Evolutionary conservation across 2,113 vertebrate species (phyloP).

Genomic region (Sebastes schlegelii): DNA sequence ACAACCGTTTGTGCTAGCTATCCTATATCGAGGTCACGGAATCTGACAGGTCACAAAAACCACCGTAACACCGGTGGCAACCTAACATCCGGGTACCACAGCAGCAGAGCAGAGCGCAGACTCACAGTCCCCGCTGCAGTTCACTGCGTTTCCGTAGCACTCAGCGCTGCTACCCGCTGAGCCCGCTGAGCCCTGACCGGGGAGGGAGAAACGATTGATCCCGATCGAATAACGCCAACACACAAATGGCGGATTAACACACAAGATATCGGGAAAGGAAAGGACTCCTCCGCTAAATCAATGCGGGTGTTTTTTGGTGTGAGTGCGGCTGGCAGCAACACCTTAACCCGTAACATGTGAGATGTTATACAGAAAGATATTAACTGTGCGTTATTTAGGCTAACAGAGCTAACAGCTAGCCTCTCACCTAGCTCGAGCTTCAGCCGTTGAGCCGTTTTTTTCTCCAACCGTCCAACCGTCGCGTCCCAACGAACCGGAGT

Average conservation of each 20-base stretch:
- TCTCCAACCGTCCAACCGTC: conserved; percentile 21
- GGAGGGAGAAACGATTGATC: conserved; percentile 62
- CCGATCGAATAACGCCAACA: conserved; percentile 56
- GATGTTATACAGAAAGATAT: conserved; percentile 65
- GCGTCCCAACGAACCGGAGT: conserved; percentile 59
- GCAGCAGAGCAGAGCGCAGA: conserved; percentile 75
- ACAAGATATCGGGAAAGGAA: conserved; percentile 22
- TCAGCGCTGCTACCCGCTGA: conserved; percentile 70
- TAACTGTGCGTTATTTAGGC: conserved; percentile 77
- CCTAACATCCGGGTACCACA: conserved; percentile 72
- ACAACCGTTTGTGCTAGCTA: no score
- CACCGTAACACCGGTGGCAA: conserved; percentile 32
- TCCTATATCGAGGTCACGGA: not conserved
- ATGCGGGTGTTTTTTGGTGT: conserved; percentile 60
- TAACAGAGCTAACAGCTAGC: conserved; percentile 71
- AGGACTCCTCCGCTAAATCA: conserved; percentile 28
- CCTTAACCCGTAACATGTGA: conserved; percentile 77
- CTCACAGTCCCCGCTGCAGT: conserved; percentile 72
- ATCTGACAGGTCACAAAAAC: conserved; percentile 27
- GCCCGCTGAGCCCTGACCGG: conserved; percentile 71
- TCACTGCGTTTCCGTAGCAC: conserved; percentile 83
- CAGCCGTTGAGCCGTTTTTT: conserved; percentile 41
- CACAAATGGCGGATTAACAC: conserved; percentile 71
- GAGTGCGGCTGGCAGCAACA: conserved; percentile 69
- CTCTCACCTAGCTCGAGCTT: conserved; percentile 37